Evolutionary conservation across 2,113 vertebrate genomes (phyloP).

Genomic region (Xenus cinereus): DNA sequence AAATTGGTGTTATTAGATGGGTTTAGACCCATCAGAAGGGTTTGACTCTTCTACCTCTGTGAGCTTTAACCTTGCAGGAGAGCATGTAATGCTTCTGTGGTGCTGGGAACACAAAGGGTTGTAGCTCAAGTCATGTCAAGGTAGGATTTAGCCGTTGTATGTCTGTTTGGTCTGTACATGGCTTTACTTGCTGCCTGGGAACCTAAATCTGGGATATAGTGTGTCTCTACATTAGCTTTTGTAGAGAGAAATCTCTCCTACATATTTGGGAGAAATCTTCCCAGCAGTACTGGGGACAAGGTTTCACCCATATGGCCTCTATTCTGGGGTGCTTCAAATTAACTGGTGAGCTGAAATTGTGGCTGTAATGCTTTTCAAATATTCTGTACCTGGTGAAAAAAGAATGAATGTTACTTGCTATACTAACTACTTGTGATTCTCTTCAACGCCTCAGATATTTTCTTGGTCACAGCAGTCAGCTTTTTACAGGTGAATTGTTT

Average conservation of each 20-base stretch:
- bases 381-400: background rate
- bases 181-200: background rate
- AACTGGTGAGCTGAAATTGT: background rate
- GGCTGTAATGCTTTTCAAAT: background rate
- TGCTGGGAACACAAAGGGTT: background rate
- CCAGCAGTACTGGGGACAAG: background rate
- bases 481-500: background rate
- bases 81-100: background rate
- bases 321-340: background rate
- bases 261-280: background rate
- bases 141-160: background rate
- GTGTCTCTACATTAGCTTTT: background rate
- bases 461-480: background rate
- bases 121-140: background rate
- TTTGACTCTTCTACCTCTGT: background rate
- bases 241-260: background rate
- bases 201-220: background rate
- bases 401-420: background rate
- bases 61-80: background rate
- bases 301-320: accelerated
- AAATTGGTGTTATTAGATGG: background rate
- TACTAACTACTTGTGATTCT: background rate
- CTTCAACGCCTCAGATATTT: background rate
- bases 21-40: background rate
- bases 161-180: background rate